phyloP scores from a whole-genome alignment of 2,888 invertebrate genomes.

The Thecocarcelia acutangulata region DNA sequence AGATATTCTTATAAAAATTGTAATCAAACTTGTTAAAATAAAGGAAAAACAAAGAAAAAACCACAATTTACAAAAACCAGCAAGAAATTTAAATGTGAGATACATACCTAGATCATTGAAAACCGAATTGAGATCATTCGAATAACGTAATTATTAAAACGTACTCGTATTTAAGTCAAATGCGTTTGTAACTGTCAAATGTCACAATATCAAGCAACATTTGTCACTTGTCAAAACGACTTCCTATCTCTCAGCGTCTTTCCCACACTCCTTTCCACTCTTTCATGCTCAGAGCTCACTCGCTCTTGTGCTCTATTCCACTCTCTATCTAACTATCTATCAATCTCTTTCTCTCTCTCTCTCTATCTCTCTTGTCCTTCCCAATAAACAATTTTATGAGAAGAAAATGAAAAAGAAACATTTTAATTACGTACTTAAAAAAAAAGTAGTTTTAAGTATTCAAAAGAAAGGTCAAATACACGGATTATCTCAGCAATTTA shows the following conservation, averaged over 20 bases:
- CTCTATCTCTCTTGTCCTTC: slow-evolving; percentile 35
- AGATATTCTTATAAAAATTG: slow-evolving; percentile 59
- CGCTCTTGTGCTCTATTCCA: background rate
- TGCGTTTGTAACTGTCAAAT: slow-evolving; percentile 4
- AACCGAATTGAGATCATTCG: background rate
- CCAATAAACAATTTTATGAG: slow-evolving; percentile 51
- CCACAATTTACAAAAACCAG: slow-evolving; percentile 65
- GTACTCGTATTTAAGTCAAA: slow-evolving; percentile 17
- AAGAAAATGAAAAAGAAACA: slow-evolving; percentile 43
- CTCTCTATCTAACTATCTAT: background rate
- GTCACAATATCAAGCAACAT: slow-evolving; percentile 31
- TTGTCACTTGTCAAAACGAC: background rate
- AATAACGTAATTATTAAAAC: background rate
- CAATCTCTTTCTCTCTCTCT: background rate
- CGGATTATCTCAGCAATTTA: slow-evolving; percentile 50
- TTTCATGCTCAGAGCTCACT: background rate
- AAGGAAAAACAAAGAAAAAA: slow-evolving; percentile 43
- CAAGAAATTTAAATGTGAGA: slow-evolving; percentile 57
- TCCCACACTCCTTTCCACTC: background rate
- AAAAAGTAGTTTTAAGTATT: slow-evolving; percentile 61
- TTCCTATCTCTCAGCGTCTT: too few species aligned
- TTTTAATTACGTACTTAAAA: slow-evolving; percentile 57
- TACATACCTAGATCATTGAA: slow-evolving; percentile 12
- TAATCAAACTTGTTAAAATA: slow-evolving; percentile 45
- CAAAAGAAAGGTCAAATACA: slow-evolving; percentile 44